Evolutionary conservation across 2,888 invertebrate species (phyloP), one percentile per base, ranked within the genome.

Genomic region (Temnothorax unifasciatus): DNA sequence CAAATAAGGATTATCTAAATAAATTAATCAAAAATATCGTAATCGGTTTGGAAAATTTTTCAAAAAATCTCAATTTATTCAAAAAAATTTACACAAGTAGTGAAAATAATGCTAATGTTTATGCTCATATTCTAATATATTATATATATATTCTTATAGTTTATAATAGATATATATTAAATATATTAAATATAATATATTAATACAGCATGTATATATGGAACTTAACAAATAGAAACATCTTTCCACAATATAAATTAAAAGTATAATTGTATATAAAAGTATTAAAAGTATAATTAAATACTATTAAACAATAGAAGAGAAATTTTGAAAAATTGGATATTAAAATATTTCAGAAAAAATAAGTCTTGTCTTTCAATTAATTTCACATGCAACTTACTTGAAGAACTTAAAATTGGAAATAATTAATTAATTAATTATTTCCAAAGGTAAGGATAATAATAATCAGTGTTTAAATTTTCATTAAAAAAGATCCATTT

Each of bases 341-440:
- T 11, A 21, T 50, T 34, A 50, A 50, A 29, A 69, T 6, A 38
- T 34, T 34, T 38, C 38, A 18, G 1, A 63, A 50, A 34, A n/a
- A 0, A 11, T n/a, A 69, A 29, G 6, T n/a, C n/a, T 69, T 21
- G 4, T 15, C 18, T 57, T 57, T 54, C 5, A 54, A 38, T 71
- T 52, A 52, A 34, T 71, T 34, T 71, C 6, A 21, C 18, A 5
- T 8, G 9, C 1, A 38, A 44, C 15, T 52, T 21, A 9, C 21
- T 71, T 25, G 9, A 54, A 54, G 0, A 15, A 66, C 41, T 3
- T 21, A 41, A 66, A 38, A 54, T 8, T 29, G 29, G 29, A 29
- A 29, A 18, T 38, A 25, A 73, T 54, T 73, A 73, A 50, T n/a
- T n/a, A n/a, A n/a, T n/a, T n/a, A 68, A 73, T 73, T 38, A 18